Base-by-base conservation (phyloP, 1,140 invertebrate species). In the Cataglyphis hispanica region DNA sequence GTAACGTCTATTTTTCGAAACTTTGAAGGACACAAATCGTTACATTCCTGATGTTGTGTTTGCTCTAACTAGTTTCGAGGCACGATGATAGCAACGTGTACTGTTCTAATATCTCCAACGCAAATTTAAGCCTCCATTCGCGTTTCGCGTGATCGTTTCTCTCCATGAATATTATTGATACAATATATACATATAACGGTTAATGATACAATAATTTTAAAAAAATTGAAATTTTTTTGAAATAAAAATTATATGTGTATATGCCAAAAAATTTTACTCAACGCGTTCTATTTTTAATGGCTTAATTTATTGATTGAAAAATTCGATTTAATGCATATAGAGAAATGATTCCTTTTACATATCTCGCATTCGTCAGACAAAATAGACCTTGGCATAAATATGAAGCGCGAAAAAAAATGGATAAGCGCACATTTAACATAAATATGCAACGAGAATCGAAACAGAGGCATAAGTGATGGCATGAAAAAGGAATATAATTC, bases 401-500 rank as follows among this genome's bases (percentile, higher is more conserved):
- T 34, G 58, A 76, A 19, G 25, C 40, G 74, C 46, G 13, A 19
- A 77, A 43, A 77, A 43, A 43, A 64, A 31, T 64, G 40, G 34
- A 77, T 40, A 63, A 37, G 34, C 13, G 19, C 34, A 31, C 25
- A 66, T 77, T 43, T 60, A 64, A 63, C 43, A 69, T 80, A 53
- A 69, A 80, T 80, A 67, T 13, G n/a, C 13, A 34, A 85, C 11
- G 63, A 34, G 34, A 78, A 50, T 34, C 56, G 60, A 77, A 64
- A 77, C 40, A 64, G 60, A 70, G 53, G 50, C 16, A 58, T 46
- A 25, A 77, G 74, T n/a, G 37, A 63, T 58, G 25, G 31, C 60
- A 25, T 40, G 63, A 83, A 56, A 50, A 72, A 70, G 67, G 53
- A 60, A 74, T 83, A 60, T 83, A 83, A 83, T 83, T 83, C 53